Base-by-base conservation (phyloP, 1,140 invertebrate genomes). In the Tetramorium simillimum region DNA sequence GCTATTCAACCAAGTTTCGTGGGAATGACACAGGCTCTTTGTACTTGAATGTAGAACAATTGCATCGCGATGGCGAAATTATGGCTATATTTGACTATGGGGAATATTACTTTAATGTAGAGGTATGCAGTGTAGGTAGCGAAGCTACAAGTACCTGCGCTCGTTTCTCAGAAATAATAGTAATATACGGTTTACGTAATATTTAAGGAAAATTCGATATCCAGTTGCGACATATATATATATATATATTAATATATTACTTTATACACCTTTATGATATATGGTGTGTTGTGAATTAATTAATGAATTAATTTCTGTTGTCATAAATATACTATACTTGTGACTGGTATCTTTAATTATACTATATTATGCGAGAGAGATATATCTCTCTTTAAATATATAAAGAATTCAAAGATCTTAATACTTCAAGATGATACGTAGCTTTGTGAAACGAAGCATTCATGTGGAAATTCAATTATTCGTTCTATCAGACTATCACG, bases 1-100 rank as follows among this genome's bases (percentile, higher is more conserved):
- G 37, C 51, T 72, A 58, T 58, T 73, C 67, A 28, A 56, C 21
- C 33, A 72, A 43, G 6, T 82, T 82, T 73, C 67, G 40, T 58
- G 40, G 14, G 24, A 58, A 46, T 3, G 63, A 56, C 53, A 58
- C 40, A 46, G 12, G 16, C 24, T 73, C 67, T 81, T 72, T 73
- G 49, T 72, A 46, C 37, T 43, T 4, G 53, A 82, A 72, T 51
- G 51, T 46, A 16, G 40, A 43, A 73, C 67, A 72, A 60, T 72
- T 82, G 24, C 24, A n/a, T 60, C 43, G 51, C 51, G 21, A 72
- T 82, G 80, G 80, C 18, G 51, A 82, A 80, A 82, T 58, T 82
- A 51, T 58, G 18, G 21, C 21, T 82, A 72, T 58, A 82, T 33
- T 82, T 82, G 18, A 2, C 37, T 21, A 43, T 37, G 24, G 40